Evolutionary conservation across 1,140 invertebrate species (phyloP).

Genomic region (Neuroterus valhalla): DNA sequence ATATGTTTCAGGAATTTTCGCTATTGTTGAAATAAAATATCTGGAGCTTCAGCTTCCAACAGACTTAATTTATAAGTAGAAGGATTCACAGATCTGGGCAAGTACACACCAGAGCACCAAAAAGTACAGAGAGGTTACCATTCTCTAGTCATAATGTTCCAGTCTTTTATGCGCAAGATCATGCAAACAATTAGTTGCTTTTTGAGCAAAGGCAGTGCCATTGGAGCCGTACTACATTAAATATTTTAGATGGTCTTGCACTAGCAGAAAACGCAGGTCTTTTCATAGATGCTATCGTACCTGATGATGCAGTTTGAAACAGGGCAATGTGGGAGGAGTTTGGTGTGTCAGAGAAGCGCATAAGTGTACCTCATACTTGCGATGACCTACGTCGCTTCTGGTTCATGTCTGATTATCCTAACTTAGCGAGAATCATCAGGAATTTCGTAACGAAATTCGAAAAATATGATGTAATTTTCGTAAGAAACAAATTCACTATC

Average conservation of each 20-base stretch:
- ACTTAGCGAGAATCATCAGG: conserved; percentile 30
- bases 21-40: no score
- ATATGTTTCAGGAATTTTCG: no score
- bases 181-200: conserved; percentile 53
- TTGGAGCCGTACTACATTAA: conserved; percentile 45
- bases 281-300: conserved; percentile 38
- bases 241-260: conserved; percentile 34
- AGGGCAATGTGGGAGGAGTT: conserved; percentile 41
- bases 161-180: conserved; percentile 55
- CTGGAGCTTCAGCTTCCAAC: no score
- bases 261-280: conserved; percentile 39
- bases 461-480: background rate
- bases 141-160: conserved; percentile 62
- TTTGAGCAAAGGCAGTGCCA: conserved; percentile 48
- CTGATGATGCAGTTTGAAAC: conserved; percentile 42
- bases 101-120: conserved; percentile 46
- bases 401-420: conserved; percentile 31
- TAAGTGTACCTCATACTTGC: conserved; percentile 13
- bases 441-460: conserved; percentile 24
- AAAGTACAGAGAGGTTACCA: conserved; percentile 52
- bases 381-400: background rate
- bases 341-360: conserved; percentile 31
- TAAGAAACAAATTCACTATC: background rate
- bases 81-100: no score
- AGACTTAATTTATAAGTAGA: no score